Evolutionary conservation across 2,888 invertebrate genomes (phyloP).

Genomic region (Tiphia femorata): DNA sequence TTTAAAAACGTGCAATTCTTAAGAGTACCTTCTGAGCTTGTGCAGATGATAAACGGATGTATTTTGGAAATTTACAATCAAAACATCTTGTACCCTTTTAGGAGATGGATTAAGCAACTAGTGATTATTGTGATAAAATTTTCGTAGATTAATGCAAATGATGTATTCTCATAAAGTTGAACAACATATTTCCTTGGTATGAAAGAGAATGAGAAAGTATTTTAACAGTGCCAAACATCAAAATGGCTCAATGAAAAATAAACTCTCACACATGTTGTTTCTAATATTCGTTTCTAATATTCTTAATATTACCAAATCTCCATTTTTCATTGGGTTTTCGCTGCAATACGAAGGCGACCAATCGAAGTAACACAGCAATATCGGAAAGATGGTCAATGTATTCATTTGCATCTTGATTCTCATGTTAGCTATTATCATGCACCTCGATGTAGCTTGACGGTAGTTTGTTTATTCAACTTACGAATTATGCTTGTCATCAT

Average conservation of each 20-base stretch:
- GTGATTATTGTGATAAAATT: conserved; percentile 47
- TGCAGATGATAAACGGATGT: conserved; percentile 19
- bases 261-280: neutral
- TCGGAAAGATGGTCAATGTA: too few relatives aligned
- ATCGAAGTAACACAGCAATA: too few relatives aligned
- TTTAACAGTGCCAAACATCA: conserved; percentile 39
- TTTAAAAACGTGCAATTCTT: conserved; percentile 31
- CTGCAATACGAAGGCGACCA: too few relatives aligned
- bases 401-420: too few relatives aligned
- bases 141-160: conserved; percentile 20
- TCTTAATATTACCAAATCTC: too few relatives aligned
- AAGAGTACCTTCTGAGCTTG: conserved; percentile 27
- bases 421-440: too few relatives aligned
- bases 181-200: conserved; percentile 17
- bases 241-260: conserved; percentile 6
- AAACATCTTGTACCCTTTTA: conserved; percentile 22
- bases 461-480: neutral
- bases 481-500: neutral
- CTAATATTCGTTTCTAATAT: neutral
- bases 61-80: conserved; percentile 36
- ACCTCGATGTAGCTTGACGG: neutral
- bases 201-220: conserved; percentile 10
- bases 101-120: conserved; percentile 18
- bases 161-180: conserved; percentile 14
- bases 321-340: too few relatives aligned